Evolutionary conservation across 2,113 vertebrate genomes (phyloP).

Genomic region (Alces alces): DNA sequence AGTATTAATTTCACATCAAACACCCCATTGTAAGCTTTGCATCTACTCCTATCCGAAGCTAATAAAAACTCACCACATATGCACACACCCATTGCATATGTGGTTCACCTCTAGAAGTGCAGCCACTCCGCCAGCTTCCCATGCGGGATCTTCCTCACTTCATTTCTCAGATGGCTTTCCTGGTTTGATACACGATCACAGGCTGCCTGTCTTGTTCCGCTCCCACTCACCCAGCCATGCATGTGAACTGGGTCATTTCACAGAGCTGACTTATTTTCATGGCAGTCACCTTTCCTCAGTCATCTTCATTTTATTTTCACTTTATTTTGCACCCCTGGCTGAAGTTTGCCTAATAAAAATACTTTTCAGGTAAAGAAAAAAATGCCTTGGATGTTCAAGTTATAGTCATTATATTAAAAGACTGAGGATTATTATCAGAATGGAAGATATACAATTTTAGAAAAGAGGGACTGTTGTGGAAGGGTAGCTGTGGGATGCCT

Average conservation of each 20-base stretch:
- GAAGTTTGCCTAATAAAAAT: background rate
- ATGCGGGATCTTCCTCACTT: background rate
- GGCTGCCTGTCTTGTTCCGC: background rate
- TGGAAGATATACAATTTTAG: background rate
- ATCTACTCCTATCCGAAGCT: background rate
- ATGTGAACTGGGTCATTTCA: accelerated
- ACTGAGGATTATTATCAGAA: background rate
- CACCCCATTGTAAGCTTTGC: background rate
- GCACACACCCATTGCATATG: background rate
- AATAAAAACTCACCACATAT: background rate
- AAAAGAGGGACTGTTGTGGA: background rate
- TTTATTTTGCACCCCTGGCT: background rate
- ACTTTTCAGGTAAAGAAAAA: background rate
- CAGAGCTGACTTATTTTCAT: background rate
- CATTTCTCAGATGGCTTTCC: background rate
- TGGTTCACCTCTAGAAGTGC: background rate
- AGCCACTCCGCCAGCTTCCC: background rate
- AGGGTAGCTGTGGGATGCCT: background rate
- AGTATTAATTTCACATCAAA: background rate
- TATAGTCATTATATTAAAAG: background rate
- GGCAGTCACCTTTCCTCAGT: background rate
- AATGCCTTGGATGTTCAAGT: background rate
- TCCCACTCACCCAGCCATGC: background rate
- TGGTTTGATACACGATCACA: background rate
- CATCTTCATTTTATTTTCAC: background rate